Conservation (phyloP, 2,888 invertebrate genomes). For the Leptura quadrifasciata region DNA sequence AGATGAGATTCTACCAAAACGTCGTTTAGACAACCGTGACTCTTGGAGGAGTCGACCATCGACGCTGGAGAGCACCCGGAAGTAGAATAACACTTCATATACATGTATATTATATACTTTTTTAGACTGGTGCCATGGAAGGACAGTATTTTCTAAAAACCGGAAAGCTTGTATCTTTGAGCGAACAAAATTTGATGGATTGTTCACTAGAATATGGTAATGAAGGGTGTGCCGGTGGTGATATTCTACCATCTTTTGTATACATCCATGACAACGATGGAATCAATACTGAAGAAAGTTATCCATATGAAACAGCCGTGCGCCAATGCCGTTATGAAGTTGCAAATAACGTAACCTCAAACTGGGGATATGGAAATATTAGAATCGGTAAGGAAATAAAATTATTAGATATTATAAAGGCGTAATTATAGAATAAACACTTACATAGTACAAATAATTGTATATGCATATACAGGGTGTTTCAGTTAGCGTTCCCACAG, state of each 20-base stretch:
- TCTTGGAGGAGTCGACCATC: too few species aligned
- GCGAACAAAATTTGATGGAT: constrained; percentile 77
- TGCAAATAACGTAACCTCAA: neutral
- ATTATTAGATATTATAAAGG: neutral
- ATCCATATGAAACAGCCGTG: constrained; percentile 74
- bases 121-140: constrained; percentile 76
- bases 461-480: too few species aligned
- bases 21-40: too few species aligned
- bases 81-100: too few species aligned
- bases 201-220: constrained; percentile 74
- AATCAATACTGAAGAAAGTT: constrained; percentile 75
- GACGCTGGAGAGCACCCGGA: too few species aligned
- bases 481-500: too few species aligned
- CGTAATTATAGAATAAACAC: neutral
- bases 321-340: constrained; percentile 34
- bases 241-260: constrained; percentile 74
- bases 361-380: neutral
- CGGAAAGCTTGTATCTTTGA: constrained; percentile 74
- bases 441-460: too few species aligned
- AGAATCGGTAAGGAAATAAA: neutral
- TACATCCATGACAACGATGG: constrained; percentile 74
- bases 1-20: too few species aligned
- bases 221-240: constrained; percentile 75
- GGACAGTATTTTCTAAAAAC: constrained; percentile 75
- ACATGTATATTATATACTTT: too few species aligned